Evolutionary conservation across 2,113 vertebrate species (phyloP).

Genomic region (Nesoenas mayeri): DNA sequence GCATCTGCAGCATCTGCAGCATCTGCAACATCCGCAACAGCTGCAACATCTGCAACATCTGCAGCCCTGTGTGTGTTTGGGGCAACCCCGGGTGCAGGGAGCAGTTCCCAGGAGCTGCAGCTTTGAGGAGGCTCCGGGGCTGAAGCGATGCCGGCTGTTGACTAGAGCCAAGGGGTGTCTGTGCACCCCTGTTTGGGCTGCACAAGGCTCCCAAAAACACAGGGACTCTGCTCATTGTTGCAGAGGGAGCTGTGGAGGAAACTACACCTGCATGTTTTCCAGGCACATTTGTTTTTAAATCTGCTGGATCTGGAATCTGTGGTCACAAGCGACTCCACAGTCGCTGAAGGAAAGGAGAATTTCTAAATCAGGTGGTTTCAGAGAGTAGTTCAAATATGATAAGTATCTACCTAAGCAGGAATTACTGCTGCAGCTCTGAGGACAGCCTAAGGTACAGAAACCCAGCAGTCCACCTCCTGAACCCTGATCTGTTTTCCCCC

Average conservation of each 20-base stretch:
- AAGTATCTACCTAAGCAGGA: not conserved
- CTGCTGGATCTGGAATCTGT: accelerated
- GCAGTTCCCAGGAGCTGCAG: not conserved
- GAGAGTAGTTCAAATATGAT: not conserved
- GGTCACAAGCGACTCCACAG: not conserved
- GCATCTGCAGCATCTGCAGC: not conserved
- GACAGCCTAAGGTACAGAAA: not conserved
- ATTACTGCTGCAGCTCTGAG: not conserved
- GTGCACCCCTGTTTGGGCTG: not conserved
- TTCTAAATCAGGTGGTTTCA: not conserved
- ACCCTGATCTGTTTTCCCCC: not conserved
- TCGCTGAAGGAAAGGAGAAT: not conserved
- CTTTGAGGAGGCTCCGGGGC: not conserved
- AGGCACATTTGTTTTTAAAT: not conserved
- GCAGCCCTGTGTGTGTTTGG: not conserved
- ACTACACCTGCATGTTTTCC: not conserved
- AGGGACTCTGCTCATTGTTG: not conserved
- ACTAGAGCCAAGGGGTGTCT: not conserved
- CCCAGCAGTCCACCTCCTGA: not conserved
- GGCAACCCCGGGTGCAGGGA: not conserved
- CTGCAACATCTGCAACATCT: not conserved
- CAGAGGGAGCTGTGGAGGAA: not conserved
- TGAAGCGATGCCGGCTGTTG: not conserved
- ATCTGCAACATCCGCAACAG: not conserved
- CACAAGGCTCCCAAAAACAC: not conserved